Percentiles rank a stretch among this genome's conserved stretches.
These are phyloP conservation scores for Megathymus violae DNA, from an alignment of 1,140 invertebrate genomes.

Conservation along the genomic window DNA sequence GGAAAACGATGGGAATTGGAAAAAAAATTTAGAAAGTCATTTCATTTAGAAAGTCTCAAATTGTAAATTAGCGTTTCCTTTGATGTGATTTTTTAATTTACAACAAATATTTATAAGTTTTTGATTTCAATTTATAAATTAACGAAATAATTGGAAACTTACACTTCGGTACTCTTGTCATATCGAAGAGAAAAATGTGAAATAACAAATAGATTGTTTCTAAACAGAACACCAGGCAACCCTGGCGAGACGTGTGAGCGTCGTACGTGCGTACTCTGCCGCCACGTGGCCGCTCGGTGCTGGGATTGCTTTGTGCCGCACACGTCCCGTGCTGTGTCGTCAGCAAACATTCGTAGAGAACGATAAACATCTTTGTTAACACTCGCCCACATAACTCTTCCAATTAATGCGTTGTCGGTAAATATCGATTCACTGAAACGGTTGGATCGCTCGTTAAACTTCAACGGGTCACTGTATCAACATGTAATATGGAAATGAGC, in stretches of 20 bases:
- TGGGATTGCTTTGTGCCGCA: slow-evolving; percentile 32
- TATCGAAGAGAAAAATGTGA: too few species aligned
- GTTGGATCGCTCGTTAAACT: slow-evolving; percentile 6
- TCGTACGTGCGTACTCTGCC: slow-evolving; percentile 37
- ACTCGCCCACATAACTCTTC: slow-evolving; percentile 47
- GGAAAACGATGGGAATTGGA: too few species aligned
- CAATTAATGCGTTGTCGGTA: slow-evolving; percentile 41
- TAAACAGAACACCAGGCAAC: too few species aligned
- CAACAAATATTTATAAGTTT: too few species aligned
- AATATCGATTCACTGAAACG: slow-evolving; percentile 37
- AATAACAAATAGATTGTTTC: too few species aligned
- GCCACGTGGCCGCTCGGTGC: slow-evolving; percentile 39
- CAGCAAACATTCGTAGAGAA: slow-evolving; percentile 60
- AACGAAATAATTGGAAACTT: too few species aligned
- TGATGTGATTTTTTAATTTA: too few species aligned
- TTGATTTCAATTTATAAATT: too few species aligned
- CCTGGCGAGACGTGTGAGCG: slow-evolving; percentile 2
- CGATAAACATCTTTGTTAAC: slow-evolving; percentile 67
- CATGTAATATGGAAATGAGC: neutral
- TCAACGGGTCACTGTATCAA: neutral
- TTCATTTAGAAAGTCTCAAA: too few species aligned
- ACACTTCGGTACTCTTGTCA: too few species aligned
- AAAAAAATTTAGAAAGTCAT: too few species aligned
- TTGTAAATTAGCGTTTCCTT: too few species aligned
- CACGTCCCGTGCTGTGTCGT: slow-evolving; percentile 43